Conservation (phyloP, 30 jellyfish, hydroid and myxozoan genomes). For the Cassiopea andromeda region DNA sequence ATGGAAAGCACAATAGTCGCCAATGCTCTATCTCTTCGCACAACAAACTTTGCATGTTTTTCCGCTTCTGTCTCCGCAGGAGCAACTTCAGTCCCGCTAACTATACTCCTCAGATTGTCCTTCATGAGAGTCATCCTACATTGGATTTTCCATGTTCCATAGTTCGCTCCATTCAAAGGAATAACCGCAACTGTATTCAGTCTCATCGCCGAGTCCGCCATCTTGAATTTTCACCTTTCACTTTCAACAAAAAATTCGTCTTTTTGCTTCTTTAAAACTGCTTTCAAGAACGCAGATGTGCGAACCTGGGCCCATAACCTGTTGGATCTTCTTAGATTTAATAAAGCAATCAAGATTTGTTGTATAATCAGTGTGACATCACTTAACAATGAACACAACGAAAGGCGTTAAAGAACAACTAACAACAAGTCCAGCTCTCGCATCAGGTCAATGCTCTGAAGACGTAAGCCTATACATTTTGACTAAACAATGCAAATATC, state of each 20-base stretch:
- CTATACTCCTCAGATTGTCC: slow-evolving; percentile 64
- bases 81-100: slow-evolving; percentile 45
- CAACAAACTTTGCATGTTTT: slow-evolving; percentile 13
- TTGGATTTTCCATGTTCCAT: slow-evolving; percentile 63
- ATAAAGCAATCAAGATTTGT: too few relatives aligned
- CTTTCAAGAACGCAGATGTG: background rate
- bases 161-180: slow-evolving; percentile 38
- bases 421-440: too few relatives aligned
- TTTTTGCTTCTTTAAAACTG: background rate
- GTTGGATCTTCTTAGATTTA: background rate
- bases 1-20: slow-evolving; percentile 53
- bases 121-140: slow-evolving; percentile 52
- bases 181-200: slow-evolving; percentile 22
- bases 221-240: background rate
- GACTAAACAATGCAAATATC: too few relatives aligned
- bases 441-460: too few relatives aligned
- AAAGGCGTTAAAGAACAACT: too few relatives aligned
- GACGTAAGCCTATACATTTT: too few relatives aligned
- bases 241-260: background rate
- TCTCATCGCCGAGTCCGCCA: slow-evolving; percentile 37
- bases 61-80: slow-evolving; percentile 30
- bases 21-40: slow-evolving; percentile 57
- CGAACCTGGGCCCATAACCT: slow-evolving; percentile 48
- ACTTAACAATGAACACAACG: too few relatives aligned
- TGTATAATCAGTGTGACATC: too few relatives aligned